Evolutionary conservation across 1,140 invertebrate genomes (phyloP).

Genomic region (Andrena cerasifolii): DNA sequence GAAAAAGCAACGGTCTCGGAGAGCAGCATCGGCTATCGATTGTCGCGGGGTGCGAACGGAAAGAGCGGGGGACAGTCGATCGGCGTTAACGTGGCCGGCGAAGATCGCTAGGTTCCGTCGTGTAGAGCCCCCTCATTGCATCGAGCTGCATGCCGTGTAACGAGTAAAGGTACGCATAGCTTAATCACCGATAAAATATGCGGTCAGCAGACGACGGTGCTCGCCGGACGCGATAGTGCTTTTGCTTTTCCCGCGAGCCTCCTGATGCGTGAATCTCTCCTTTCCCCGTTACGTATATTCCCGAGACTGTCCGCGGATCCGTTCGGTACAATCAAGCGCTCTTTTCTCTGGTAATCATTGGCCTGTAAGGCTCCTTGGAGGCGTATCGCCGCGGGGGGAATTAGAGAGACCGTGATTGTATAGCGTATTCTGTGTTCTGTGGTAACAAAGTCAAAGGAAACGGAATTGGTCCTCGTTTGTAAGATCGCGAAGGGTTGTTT

Average conservation of each 20-base stretch:
- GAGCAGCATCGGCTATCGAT: conserved; percentile 32
- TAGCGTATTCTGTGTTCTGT: no score
- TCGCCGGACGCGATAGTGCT: conserved; percentile 5
- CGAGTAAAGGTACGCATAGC: background rate
- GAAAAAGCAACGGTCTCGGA: background rate
- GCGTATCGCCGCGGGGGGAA: no score
- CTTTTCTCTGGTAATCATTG: no score
- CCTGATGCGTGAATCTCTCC: conserved; percentile 35
- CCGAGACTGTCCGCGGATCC: no score
- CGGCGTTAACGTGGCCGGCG: background rate
- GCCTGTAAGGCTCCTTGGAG: no score
- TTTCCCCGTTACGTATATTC: rapidly evolving
- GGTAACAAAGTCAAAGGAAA: no score
- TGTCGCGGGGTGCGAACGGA: no score
- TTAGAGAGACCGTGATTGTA: no score
- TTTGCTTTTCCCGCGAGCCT: conserved; percentile 11
- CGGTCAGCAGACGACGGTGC: conserved; percentile 2
- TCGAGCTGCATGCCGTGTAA: conserved; percentile 28
- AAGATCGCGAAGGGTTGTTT: no score
- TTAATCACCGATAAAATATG: conserved; percentile 10
- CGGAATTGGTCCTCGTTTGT: no score
- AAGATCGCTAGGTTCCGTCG: conserved; percentile 1
- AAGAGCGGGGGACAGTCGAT: conserved; percentile 2
- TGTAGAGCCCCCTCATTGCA: conserved; percentile 35
- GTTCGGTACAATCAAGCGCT: no score